Evolutionary conservation across 2,888 invertebrate genomes (phyloP), one percentile per base, ranked within the genome.

Genomic region (Melipona beecheii): DNA sequence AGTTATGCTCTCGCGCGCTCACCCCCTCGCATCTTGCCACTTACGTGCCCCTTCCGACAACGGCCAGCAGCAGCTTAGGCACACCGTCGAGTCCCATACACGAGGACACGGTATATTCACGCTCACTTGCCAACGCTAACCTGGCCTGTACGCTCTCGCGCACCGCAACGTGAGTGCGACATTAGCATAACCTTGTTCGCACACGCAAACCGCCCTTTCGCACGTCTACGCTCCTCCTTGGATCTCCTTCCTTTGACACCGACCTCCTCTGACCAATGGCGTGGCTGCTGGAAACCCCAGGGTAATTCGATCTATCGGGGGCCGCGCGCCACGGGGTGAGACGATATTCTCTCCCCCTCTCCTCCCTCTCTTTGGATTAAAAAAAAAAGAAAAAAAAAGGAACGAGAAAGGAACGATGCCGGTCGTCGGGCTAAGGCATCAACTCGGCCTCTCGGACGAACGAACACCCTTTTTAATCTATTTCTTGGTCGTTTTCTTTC

Each of bases 111-210:
- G 49, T 31, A 15, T n/a, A 54, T 49, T 60, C 62, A 43, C 43
- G 15, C 50, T 17, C 24, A 27, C 19, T 17, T 5, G 15, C 31
- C 72, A n/a, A 24, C 60, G 56, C 15, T 36, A 2, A n/a, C 56
- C 62, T 54, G 50, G 21, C 56, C 50, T 52, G 13, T 71, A 75
- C 66, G 54, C 60, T 31, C 60, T 71, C 71, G 74, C 83, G 49
- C 75, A 74, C 81, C 85, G 75, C 78, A 79, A 71, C 81, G 65
- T 36, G 77, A 81, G 75, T 76, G 78, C 81, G 75, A 65, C 86
- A 92, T 92, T 92, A 92, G 89, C 91, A 92, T 93, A 92, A 91
- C 85, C 88, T 86, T 88, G 88, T 89, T 90, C 89, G 90, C 89
- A 90, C 89, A 90, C 88, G 91, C 90, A 87, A 89, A 87, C 83